Base-by-base conservation (phyloP, 1,140 invertebrate species). In the Trichonephila inaurata region DNA sequence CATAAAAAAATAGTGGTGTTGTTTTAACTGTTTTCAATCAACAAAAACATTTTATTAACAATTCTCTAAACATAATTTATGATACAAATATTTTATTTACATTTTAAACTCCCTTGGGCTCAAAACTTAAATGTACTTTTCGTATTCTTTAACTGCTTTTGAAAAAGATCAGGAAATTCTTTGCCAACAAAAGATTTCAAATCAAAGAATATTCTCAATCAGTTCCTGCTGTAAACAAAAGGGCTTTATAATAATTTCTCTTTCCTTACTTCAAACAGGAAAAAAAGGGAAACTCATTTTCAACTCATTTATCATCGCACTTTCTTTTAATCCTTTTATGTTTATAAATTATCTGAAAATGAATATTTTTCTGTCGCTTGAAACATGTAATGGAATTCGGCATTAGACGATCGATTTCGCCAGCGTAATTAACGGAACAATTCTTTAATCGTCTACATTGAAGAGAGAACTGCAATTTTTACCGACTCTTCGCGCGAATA, bases 301-400 rank as follows among this genome's bases (percentile, higher is more conserved):
- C 28, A 77, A 77, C 64, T 58, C 64, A 82, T 91, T 91, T 58
- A 91, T 91, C 77, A 91, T 81, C 28, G 14, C 28, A 72, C 21
- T 51, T 89, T 51, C 44, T 82, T 40, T 33, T 91, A 91, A 91
- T 83, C 77, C 72, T 82, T 91, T 82, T 61, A 61, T 40, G 24
- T 91, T 91, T 91, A 81, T 82, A 91, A 91, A 91, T 62, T 81
- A 82, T 82, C 58, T 33, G 21, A 82, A 82, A 91, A 82, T 82
- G 28, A 89, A 62, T 82, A 82, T 82, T 91, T 62, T 91, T 62
- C 77, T 12, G 40, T 77, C 60, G 77, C 3, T 33, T 83, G 28
- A 62, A 82, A 91, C 64, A 40, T 83, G 58, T 82, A 91, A 91
- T 91, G 89, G 60, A 91, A 91, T 91, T 82, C 60, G 33, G 72